Evolutionary conservation across 2,113 vertebrate genomes (phyloP), one percentile per base, ranked within the genome.

Genomic region (Gulo gulo): DNA sequence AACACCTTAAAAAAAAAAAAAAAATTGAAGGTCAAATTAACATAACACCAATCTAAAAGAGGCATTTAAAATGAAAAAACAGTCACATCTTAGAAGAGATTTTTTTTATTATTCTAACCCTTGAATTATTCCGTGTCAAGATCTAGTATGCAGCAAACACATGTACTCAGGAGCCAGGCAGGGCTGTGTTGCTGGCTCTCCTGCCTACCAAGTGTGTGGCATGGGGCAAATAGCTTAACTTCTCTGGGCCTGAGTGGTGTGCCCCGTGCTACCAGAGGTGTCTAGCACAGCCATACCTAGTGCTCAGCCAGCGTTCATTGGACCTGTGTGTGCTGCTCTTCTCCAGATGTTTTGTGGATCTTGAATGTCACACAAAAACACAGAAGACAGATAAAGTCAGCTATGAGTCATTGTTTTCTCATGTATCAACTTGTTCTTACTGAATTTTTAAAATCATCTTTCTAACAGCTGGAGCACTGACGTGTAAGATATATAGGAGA

Each of bases 1-100:
- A 99, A 95, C 97, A 99, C 99, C 99, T 99, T 98, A 76, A 99
- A 99, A 83, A 98, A 76, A 96, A 96, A n/a, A 24, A 88, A 96
- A 96, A 92, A 71, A 55, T 79, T 52, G 84, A 95, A 97, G 95
- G 61, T 84, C 93, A 94, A 78, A 94, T 97, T 45, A 95, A 85
- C 92, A 97, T 78, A 97, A 42, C 61, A 61, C 15, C 67, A 47
- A 69, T 59, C 34, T 63, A 63, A 63, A 34, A 14, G 36, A 94
- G 50, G 69, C 36, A 80, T 81, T 85, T 34, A n/a, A n/a, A 45
- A 84, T 61, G 23, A 86, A 94, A 94, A 59, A 91, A 89, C 2
- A 79, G 76, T 31, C 59, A 61, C 78, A 59, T n/a, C 9, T 83
- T 74, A 31, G n/a, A 57, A 21, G 24, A 18, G 45, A 31, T 18